phyloP scores from a whole-genome alignment of 2,888 invertebrate genomes.

The Eristalis tenax region DNA sequence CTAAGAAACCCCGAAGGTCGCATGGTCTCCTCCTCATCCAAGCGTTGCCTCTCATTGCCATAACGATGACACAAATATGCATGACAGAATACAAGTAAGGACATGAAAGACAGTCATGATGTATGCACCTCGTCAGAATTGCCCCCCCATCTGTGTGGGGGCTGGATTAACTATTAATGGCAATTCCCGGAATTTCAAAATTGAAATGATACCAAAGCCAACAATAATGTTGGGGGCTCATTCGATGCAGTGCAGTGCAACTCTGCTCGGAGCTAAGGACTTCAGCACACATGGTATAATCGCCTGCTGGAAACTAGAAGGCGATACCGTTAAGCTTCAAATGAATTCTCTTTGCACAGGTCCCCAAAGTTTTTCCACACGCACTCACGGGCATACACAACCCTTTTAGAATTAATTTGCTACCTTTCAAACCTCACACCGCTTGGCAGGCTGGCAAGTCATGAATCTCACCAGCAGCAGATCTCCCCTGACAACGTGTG shows the following conservation, averaged over 20 bases:
- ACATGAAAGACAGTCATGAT: neutral
- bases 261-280: neutral
- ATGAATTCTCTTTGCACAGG: neutral
- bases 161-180: neutral
- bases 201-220: no score
- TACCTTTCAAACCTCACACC: neutral
- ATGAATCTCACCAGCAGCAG: neutral
- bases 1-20: neutral
- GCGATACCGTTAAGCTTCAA: neutral
- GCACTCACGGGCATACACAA: neutral
- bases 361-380: neutral
- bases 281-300: neutral
- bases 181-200: neutral
- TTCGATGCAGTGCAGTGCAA: neutral
- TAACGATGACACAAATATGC: neutral
- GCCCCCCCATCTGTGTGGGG: neutral
- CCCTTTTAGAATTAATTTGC: neutral
- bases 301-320: neutral
- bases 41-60: neutral
- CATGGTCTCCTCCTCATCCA: neutral
- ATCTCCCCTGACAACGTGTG: neutral
- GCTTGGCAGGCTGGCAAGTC: neutral
- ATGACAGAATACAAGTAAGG: neutral
- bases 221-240: neutral
- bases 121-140: neutral